Percentiles rank a stretch among this genome's conserved stretches.
Evolutionary conservation across 2,113 vertebrate genomes (phyloP).

Genomic region (Naja naja): DNA sequence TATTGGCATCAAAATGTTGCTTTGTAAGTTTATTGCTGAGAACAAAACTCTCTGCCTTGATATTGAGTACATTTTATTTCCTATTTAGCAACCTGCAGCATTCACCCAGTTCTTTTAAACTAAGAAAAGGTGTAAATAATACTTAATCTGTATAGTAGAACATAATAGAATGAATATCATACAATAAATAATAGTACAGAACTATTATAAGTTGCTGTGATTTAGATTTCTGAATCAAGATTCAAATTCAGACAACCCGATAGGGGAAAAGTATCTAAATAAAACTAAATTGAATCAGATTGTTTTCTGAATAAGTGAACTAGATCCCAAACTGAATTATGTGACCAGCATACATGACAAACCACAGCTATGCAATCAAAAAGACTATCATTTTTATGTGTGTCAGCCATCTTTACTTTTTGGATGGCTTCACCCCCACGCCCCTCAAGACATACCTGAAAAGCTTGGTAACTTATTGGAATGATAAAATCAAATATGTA

Average conservation of each 20-base stretch:
- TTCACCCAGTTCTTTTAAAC: not conserved
- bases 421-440: not conserved
- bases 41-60: not conserved
- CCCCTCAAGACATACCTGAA: not conserved
- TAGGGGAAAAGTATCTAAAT: not conserved
- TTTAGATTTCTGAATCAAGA: not conserved
- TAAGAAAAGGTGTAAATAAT: not conserved
- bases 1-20: not conserved
- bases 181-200: not conserved
- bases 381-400: not conserved
- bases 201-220: not conserved
- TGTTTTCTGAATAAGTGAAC: not conserved
- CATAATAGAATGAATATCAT: not conserved
- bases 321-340: not conserved
- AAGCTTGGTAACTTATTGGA: slow-evolving; percentile 28
- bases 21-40: not conserved
- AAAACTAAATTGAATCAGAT: not conserved
- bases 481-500: not conserved
- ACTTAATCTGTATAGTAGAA: not conserved
- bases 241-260: not conserved
- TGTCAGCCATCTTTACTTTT: not conserved
- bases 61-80: not conserved
- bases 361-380: not conserved
- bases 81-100: not conserved
- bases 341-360: not conserved